Conservation (phyloP, 2,797 vertebrate genomes). For the Onychomys arenicola region DNA sequence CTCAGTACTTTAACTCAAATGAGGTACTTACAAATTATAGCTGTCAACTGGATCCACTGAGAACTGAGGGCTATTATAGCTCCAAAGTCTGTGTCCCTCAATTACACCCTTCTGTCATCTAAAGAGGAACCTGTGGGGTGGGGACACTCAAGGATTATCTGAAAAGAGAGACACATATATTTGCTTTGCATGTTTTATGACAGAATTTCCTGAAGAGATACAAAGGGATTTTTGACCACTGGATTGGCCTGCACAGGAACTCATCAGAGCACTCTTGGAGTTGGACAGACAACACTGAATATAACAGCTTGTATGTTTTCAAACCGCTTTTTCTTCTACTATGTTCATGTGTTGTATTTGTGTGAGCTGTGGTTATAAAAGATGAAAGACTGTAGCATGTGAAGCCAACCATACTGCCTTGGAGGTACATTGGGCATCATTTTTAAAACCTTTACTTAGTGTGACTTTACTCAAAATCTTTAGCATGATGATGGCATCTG, state of each 20-base stretch:
- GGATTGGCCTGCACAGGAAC: constrained; percentile 63
- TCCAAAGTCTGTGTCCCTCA: neutral
- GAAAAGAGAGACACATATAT: neutral
- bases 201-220: constrained; percentile 62
- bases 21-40: neutral
- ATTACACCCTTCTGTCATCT: rapidly evolving
- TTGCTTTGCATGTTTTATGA: constrained; percentile 5
- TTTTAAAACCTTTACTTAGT: neutral
- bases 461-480: neutral
- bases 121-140: neutral
- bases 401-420: no score
- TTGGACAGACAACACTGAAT: constrained; percentile 41
- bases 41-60: neutral
- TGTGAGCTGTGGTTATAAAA: neutral
- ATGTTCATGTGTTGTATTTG: neutral
- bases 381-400: neutral
- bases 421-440: neutral
- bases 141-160: neutral
- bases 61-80: neutral
- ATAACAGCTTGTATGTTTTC: neutral
- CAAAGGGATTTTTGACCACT: constrained; percentile 9
- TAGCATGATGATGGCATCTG: neutral
- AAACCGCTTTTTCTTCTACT: neutral
- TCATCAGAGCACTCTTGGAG: neutral
- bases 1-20: neutral